phyloP scores from a whole-genome alignment of 92 coral and sea anemone genomes.

The Epizoanthus scotinus region DNA sequence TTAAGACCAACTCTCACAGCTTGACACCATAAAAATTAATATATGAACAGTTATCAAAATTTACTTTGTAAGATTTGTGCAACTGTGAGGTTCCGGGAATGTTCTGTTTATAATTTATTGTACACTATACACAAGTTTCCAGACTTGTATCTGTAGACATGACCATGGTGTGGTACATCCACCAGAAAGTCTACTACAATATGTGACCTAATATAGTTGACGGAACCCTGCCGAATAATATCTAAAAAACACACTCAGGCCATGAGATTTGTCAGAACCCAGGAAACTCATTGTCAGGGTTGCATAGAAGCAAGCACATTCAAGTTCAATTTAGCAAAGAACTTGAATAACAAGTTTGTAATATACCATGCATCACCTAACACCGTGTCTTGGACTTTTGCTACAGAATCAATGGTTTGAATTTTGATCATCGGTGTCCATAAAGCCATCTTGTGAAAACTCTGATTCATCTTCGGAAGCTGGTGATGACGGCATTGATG shows the following conservation, averaged over 20 bases:
- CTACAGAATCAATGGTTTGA: constrained; percentile 63
- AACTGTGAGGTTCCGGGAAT: constrained; percentile 5
- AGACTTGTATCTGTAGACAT: too few relatives aligned
- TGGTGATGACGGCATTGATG: constrained; percentile 96
- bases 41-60: constrained; percentile 25
- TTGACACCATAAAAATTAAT: constrained; percentile 8
- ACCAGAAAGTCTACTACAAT: too few relatives aligned
- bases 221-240: too few relatives aligned
- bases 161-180: too few relatives aligned
- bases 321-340: neutral
- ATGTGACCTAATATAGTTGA: too few relatives aligned
- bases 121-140: constrained; percentile 36
- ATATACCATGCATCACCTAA: neutral
- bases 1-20: constrained; percentile 25
- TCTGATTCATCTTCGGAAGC: constrained; percentile 88
- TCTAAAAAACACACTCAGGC: too few relatives aligned
- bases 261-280: too few relatives aligned
- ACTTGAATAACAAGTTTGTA: too few relatives aligned
- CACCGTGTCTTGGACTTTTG: neutral
- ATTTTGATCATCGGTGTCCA: constrained; percentile 81
- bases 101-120: constrained; percentile 10
- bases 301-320: neutral
- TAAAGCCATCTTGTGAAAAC: constrained; percentile 89
- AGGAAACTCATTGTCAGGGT: too few relatives aligned
- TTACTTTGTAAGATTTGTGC: constrained; percentile 25